Evolutionary conservation across 2,888 invertebrate species (phyloP).

Genomic region (Rhimphoctona megacephalus): DNA sequence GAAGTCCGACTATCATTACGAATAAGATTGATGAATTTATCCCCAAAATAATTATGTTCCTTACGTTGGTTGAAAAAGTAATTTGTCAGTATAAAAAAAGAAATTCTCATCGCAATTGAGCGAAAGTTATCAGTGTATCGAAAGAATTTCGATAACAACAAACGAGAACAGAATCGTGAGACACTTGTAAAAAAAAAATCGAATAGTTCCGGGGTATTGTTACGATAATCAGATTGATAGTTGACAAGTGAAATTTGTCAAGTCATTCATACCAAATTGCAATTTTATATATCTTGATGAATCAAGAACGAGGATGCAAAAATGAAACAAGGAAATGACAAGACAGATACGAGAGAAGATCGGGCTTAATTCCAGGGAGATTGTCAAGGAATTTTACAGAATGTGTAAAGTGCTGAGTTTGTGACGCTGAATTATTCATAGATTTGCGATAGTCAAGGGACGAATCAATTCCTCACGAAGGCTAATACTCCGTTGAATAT

Average conservation of each 20-base stretch:
- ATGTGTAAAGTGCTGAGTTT: slow-evolving; percentile 5
- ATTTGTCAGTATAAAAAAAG: too few relatives aligned
- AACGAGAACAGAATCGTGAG: not conserved
- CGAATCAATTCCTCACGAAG: slow-evolving; percentile 58
- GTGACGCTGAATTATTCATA: slow-evolving; percentile 58
- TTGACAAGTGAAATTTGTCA: slow-evolving; percentile 28
- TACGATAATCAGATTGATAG: slow-evolving; percentile 18
- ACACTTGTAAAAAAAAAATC: not conserved
- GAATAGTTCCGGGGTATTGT: slow-evolving; percentile 26
- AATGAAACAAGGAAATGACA: not conserved
- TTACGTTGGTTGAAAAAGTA: too few relatives aligned
- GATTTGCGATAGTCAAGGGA: slow-evolving; percentile 32
- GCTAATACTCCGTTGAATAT: slow-evolving; percentile 22
- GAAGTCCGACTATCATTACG: too few relatives aligned
- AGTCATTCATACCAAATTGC: slow-evolving; percentile 4
- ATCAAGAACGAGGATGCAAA: slow-evolving; percentile 3
- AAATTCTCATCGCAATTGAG: too few relatives aligned
- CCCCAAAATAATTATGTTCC: too few relatives aligned
- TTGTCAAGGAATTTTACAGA: slow-evolving; percentile 27
- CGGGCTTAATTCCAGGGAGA: not conserved
- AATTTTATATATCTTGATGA: not conserved
- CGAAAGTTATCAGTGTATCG: not conserved
- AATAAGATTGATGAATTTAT: too few relatives aligned
- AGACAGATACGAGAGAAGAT: slow-evolving; percentile 21
- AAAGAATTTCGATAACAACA: not conserved